phyloP scores from a whole-genome alignment of 2,888 invertebrate species.

The Dolichomitus sp. region DNA sequence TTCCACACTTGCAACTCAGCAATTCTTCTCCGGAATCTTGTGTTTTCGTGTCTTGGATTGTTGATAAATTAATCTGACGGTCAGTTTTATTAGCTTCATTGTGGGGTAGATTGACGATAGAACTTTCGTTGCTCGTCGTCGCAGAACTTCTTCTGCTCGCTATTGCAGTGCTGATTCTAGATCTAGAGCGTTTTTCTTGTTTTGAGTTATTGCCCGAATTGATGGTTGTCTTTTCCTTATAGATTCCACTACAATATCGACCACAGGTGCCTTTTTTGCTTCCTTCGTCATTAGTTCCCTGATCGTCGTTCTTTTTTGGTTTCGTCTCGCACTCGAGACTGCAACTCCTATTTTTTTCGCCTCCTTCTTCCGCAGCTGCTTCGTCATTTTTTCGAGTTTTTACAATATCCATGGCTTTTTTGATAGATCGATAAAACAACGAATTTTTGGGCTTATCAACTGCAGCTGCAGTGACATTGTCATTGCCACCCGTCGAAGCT shows the following conservation, averaged over 20 bases:
- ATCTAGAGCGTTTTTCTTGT: constrained; percentile 28
- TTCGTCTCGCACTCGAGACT: neutral
- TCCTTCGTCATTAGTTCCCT: neutral
- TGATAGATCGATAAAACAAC: constrained; percentile 64
- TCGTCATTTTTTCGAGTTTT: constrained; percentile 32
- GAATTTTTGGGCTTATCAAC: constrained; percentile 56
- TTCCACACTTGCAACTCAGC: constrained; percentile 29
- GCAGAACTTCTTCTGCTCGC: constrained; percentile 48
- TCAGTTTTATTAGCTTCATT: neutral
- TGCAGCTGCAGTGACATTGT: neutral
- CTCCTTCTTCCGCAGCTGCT: neutral
- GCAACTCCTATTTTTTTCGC: neutral
- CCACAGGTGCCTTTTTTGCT: neutral
- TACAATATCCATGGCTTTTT: constrained; percentile 54
- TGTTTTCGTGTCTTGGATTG: neutral
- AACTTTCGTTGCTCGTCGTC: constrained; percentile 9
- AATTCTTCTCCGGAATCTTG: neutral
- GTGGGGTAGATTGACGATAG: neutral
- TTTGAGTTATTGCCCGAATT: neutral
- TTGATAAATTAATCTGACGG: neutral
- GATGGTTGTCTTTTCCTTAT: neutral
- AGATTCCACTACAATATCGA: neutral
- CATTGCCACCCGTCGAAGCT: neutral
- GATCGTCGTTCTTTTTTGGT: neutral
- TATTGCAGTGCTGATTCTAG: constrained; percentile 50